Conservation (phyloP, 2,797 vertebrate genomes). For the Sparus aurata region DNA sequence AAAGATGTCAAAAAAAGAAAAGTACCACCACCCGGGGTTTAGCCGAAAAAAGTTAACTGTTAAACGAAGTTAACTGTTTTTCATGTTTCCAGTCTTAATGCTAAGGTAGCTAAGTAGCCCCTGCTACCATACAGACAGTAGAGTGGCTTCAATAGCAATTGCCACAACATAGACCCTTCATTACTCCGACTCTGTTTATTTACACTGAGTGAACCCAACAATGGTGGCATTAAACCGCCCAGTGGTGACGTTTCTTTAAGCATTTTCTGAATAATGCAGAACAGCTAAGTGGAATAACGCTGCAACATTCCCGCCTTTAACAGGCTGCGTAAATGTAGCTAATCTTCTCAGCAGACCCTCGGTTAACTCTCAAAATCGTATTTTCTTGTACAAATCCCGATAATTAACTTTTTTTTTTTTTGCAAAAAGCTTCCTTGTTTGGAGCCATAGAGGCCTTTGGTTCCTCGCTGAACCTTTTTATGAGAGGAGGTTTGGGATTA, state of each 20-base stretch:
- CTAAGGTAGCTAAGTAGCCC: background rate
- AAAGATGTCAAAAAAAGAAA: background rate
- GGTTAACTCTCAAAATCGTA: background rate
- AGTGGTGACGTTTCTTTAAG: too few relatives aligned
- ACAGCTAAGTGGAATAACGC: too few relatives aligned
- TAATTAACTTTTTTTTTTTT: background rate
- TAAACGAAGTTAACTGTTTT: background rate
- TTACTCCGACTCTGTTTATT: too few relatives aligned
- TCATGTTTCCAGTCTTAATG: background rate
- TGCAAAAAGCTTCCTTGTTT: background rate
- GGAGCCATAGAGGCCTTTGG: background rate
- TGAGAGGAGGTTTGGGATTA: conserved; percentile 20
- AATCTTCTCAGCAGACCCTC: background rate
- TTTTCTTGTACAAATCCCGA: conserved; percentile 5
- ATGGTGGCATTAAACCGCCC: too few relatives aligned
- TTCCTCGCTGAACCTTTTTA: conserved; percentile 29
- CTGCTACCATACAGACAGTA: background rate
- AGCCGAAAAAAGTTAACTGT: background rate
- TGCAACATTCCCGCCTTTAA: too few relatives aligned
- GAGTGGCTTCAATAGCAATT: too few relatives aligned
- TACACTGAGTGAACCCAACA: too few relatives aligned
- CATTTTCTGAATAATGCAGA: too few relatives aligned
- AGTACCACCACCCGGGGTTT: background rate
- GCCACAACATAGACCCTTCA: too few relatives aligned
- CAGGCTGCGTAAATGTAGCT: too few relatives aligned